A percentile compares a stretch with the other conserved stretches of the same genome.
These are phyloP conservation scores for Cyphomyrus discorhynchus DNA, from an alignment of 2,113 vertebrate genomes.

Conservation along the genomic window DNA sequence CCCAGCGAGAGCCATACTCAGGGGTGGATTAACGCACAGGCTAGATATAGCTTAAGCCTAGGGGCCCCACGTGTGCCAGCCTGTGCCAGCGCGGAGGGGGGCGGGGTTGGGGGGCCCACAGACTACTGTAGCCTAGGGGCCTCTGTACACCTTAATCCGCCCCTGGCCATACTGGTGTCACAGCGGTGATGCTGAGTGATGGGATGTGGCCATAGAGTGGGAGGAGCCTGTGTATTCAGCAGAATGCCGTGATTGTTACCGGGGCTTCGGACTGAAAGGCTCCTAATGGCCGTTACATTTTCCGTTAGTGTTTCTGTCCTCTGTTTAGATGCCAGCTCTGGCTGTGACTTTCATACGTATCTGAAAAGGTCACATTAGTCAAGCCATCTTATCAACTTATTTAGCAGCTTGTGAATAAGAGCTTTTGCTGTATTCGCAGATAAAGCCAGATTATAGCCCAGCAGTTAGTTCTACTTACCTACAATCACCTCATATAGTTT, in stretches of 20 bases:
- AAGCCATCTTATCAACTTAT: background rate
- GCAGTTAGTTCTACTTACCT: background rate
- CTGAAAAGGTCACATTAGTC: background rate
- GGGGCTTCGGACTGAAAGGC: background rate
- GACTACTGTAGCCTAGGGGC: no score
- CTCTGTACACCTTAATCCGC: no score
- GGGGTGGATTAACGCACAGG: no score
- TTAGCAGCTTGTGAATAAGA: background rate
- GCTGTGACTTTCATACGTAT: background rate
- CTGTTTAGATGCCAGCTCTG: background rate
- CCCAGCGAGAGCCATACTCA: background rate
- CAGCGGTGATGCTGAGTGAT: background rate
- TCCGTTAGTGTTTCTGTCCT: background rate
- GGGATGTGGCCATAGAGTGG: background rate
- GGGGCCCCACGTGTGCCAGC: no score
- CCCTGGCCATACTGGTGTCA: no score
- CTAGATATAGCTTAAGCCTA: no score
- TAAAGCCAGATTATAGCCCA: background rate
- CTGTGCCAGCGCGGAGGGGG: no score
- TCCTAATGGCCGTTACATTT: background rate
- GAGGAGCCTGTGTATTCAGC: background rate
- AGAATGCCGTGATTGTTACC: no score
- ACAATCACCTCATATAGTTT: no score
- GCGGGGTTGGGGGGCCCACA: no score
- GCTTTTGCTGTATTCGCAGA: background rate